Evolutionary conservation across 2,888 invertebrate genomes (phyloP).

Genomic region (Clostera curtula): DNA sequence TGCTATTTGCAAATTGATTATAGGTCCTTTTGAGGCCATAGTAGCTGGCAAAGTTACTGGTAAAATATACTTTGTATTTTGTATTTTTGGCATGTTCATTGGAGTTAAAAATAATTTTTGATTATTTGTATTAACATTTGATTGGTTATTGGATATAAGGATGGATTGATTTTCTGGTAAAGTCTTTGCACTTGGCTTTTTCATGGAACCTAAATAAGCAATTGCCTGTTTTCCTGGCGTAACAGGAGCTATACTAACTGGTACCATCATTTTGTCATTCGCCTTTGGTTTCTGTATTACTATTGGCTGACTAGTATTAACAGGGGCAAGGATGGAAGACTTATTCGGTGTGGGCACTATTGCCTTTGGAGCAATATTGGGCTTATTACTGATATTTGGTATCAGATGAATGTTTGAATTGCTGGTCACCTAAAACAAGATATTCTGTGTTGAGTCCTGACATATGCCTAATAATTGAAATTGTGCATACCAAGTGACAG

Average conservation of each 20-base stretch:
- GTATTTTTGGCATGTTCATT: slow-evolving; percentile 74
- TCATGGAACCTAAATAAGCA: slow-evolving; percentile 72
- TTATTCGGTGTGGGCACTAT: slow-evolving; percentile 42
- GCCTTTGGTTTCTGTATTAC: slow-evolving; percentile 73
- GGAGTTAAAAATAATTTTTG: slow-evolving; percentile 76
- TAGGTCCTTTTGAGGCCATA: slow-evolving; percentile 74
- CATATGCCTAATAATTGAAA: no score
- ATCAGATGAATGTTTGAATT: slow-evolving; percentile 61
- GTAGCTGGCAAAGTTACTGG: slow-evolving; percentile 69
- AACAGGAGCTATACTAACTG: slow-evolving; percentile 60
- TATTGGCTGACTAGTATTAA: slow-evolving; percentile 64
- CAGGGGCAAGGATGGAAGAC: slow-evolving; percentile 56
- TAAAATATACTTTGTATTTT: slow-evolving; percentile 69
- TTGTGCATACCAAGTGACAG: no score
- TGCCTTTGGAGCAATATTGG: slow-evolving; percentile 56
- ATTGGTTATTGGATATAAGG: slow-evolving; percentile 61
- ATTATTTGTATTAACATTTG: slow-evolving; percentile 53
- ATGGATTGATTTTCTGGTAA: slow-evolving; percentile 60
- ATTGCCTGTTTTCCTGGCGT: slow-evolving; percentile 62
- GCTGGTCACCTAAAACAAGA: slow-evolving; percentile 49
- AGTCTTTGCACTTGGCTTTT: slow-evolving; percentile 58
- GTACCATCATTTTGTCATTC: slow-evolving; percentile 66
- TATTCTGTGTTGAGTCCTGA: not conserved
- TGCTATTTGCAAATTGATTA: slow-evolving; percentile 80
- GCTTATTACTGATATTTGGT: slow-evolving; percentile 56